A percentile compares a stretch with the other conserved stretches of the same genome.
phyloP scores from a whole-genome alignment of 2,888 invertebrate species.

The Drosophila glabriapex region DNA sequence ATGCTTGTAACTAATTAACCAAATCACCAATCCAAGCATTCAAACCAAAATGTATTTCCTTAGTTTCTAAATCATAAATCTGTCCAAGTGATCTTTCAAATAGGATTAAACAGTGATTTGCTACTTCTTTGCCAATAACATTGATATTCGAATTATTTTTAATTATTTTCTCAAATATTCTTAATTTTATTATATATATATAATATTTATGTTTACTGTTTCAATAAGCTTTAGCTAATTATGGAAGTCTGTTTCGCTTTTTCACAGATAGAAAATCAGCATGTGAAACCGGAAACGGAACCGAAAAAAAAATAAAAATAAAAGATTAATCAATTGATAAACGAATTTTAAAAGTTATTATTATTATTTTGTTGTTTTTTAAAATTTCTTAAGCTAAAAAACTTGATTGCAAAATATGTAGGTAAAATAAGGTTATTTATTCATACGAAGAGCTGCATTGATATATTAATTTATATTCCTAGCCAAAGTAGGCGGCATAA shows the following conservation, averaged over 20 bases:
- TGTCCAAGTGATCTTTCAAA: neutral
- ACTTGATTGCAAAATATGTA: neutral
- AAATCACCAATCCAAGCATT: slow-evolving; percentile 12
- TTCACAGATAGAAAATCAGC: no score
- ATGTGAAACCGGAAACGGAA: no score
- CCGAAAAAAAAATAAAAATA: no score
- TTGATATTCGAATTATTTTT: neutral
- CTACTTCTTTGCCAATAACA: neutral
- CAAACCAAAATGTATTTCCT: neutral
- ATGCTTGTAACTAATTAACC: slow-evolving; percentile 19
- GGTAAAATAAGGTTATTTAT: slow-evolving; percentile 23
- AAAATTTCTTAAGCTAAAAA: neutral
- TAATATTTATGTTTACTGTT: neutral
- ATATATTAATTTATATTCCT: neutral
- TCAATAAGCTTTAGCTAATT: neutral
- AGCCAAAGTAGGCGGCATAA: slow-evolving; percentile 67
- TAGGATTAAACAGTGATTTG: neutral
- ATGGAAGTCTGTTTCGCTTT: no score
- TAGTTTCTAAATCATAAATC: neutral
- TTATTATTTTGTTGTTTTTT: no score
- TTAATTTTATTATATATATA: neutral
- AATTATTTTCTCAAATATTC: neutral
- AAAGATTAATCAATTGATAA: no score
- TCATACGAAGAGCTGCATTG: slow-evolving; percentile 5
- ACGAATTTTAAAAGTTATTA: no score